A percentile compares a stretch with the other conserved stretches of the same genome.
phyloP scores from a whole-genome alignment of 92 coral and sea anemone species.

The Desmophyllum pertusum region DNA sequence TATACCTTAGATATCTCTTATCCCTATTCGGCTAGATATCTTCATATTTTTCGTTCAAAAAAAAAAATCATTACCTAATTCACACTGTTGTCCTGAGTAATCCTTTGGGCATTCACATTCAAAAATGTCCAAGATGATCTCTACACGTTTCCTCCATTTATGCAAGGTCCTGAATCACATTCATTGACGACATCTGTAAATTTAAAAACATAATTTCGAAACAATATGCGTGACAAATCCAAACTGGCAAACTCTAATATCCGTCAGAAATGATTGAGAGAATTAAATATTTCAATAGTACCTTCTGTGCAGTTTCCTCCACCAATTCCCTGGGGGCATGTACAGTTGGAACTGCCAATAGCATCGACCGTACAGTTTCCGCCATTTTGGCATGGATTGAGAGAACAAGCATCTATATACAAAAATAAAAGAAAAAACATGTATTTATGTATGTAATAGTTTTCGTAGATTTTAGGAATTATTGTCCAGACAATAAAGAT shows the following conservation, averaged over 20 bases:
- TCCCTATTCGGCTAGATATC: background rate
- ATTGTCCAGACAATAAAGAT: no score
- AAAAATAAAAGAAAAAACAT: background rate
- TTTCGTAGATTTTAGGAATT: no score
- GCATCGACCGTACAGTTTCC: conserved; percentile 24
- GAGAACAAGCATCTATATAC: conserved; percentile 8
- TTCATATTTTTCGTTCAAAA: no score
- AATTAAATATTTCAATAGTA: background rate
- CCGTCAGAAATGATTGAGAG: background rate
- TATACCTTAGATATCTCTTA: background rate
- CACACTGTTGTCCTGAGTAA: conserved; percentile 24
- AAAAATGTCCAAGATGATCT: conserved; percentile 21
- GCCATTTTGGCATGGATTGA: conserved; percentile 32
- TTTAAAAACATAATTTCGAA: background rate
- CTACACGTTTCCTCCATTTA: conserved; percentile 20
- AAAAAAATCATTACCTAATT: conserved; percentile 14
- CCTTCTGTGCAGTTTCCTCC: conserved; percentile 44
- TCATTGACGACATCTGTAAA: conserved; percentile 16
- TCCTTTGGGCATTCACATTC: conserved; percentile 23
- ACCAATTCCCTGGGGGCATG: conserved; percentile 29
- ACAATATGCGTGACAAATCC: background rate
- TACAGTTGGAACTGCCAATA: background rate
- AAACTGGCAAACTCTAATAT: background rate
- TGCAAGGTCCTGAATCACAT: conserved; percentile 34
- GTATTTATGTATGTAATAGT: background rate